phyloP scores from a whole-genome alignment of 2,888 invertebrate genomes.

The Carabus problematicus region DNA sequence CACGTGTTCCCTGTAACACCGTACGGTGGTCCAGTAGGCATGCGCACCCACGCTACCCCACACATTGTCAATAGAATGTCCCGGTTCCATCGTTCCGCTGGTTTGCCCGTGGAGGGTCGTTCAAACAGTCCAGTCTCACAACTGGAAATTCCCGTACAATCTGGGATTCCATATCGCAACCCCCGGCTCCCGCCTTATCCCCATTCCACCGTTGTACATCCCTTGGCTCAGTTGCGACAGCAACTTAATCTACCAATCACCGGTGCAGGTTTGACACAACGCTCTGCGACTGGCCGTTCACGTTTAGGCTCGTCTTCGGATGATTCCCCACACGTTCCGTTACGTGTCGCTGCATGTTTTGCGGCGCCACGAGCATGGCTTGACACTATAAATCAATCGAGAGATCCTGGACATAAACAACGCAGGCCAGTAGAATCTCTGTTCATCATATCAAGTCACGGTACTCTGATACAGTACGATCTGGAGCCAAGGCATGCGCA shows the following conservation, averaged over 20 bases:
- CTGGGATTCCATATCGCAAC: constrained; percentile 78
- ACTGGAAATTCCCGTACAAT: constrained; percentile 55
- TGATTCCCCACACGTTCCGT: constrained; percentile 70
- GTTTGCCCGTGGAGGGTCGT: constrained; percentile 75
- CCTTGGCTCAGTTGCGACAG: constrained; percentile 87
- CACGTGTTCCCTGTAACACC: constrained; percentile 97
- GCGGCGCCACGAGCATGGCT: constrained; percentile 80
- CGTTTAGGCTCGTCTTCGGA: constrained; percentile 74
- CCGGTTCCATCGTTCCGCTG: constrained; percentile 95
- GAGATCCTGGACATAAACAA: constrained; percentile 54
- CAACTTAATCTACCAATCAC: constrained; percentile 63
- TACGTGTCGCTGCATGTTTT: constrained; percentile 81
- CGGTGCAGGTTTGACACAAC: constrained; percentile 49
- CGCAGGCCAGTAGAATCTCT: constrained; percentile 80
- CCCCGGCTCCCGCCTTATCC: constrained; percentile 92
- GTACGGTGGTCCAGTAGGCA: constrained; percentile 90
- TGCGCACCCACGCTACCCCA: constrained; percentile 92
- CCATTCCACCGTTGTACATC: constrained; percentile 78
- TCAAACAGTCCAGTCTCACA: constrained; percentile 74
- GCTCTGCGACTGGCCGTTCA: constrained; percentile 64
- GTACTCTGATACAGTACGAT: constrained; percentile 86
- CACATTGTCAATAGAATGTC: constrained; percentile 94
- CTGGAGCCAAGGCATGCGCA: constrained; percentile 77
- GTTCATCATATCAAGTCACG: constrained; percentile 88
- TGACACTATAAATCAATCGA: constrained; percentile 53